These are phyloP conservation scores for Lypha dubia DNA, from an alignment of 2,888 invertebrate species.

Conservation along the genomic window DNA sequence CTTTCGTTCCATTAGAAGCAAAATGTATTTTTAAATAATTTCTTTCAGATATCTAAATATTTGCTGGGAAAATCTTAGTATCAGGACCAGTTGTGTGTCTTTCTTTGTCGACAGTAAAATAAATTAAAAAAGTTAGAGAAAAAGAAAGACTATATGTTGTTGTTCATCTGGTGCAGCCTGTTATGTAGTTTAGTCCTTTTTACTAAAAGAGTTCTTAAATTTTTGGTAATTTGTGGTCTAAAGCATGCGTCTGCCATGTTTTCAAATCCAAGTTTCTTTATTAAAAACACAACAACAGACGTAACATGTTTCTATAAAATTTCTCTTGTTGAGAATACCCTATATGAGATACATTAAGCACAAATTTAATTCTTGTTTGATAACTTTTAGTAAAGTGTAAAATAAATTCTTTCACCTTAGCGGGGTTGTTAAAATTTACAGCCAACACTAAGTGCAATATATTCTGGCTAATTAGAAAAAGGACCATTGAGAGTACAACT, in stretches of 20 bases:
- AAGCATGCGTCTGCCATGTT: slow-evolving; percentile 58
- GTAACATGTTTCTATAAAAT: not conserved
- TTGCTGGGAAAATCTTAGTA: slow-evolving; percentile 20
- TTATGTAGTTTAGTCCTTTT: slow-evolving; percentile 6
- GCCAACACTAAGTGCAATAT: not conserved
- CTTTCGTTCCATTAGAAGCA: not conserved
- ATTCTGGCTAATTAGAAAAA: not conserved
- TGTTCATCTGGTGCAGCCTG: slow-evolving; percentile 44
- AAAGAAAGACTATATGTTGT: slow-evolving; percentile 25
- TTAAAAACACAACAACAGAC: slow-evolving; percentile 48
- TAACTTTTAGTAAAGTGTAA: not conserved
- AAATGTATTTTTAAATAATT: not conserved
- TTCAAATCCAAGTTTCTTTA: slow-evolving; percentile 51
- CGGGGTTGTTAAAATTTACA: not conserved
- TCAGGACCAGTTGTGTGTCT: slow-evolving; percentile 19
- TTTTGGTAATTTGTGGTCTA: slow-evolving; percentile 64
- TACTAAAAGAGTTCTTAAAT: slow-evolving; percentile 35
- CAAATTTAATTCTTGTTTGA: not conserved
- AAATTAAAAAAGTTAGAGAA: slow-evolving; percentile 22
- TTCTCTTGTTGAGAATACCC: slow-evolving; percentile 13
- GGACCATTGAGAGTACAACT: not conserved
- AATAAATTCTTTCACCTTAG: not conserved
- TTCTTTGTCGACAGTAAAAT: slow-evolving; percentile 36
- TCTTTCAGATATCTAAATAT: not conserved
- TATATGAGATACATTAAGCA: not conserved